phyloP scores from a whole-genome alignment of 2,113 vertebrate genomes.

The Vimba vimba region DNA sequence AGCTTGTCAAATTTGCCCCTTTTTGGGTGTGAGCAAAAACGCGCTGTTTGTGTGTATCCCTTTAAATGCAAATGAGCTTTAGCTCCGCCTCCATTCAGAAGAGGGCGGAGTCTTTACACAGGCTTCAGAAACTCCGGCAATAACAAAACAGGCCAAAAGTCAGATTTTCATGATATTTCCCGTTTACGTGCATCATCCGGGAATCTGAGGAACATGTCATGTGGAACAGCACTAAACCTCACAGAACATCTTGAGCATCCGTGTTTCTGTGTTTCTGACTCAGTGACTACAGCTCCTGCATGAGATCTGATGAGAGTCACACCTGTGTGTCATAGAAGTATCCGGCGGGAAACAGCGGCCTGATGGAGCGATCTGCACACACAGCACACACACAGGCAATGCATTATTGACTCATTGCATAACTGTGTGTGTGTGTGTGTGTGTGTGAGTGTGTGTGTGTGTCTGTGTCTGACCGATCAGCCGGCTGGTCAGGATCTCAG shows the following conservation, averaged over 20 bases:
- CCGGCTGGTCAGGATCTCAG: slow-evolving; percentile 95
- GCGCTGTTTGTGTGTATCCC: too few species aligned
- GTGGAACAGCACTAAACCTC: not conserved
- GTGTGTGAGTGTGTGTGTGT: not conserved
- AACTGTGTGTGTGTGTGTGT: not conserved
- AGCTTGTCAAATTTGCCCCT: too few species aligned
- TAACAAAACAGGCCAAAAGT: too few species aligned
- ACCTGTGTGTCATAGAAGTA: slow-evolving; percentile 99
- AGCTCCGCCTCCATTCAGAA: too few species aligned
- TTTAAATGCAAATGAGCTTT: too few species aligned
- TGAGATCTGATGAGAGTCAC: not conserved
- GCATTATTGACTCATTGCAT: not conserved
- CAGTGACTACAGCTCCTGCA: not conserved
- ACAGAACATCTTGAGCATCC: not conserved
- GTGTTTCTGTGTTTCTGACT: not conserved
- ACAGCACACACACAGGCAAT: slow-evolving; percentile 10
- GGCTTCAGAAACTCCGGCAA: too few species aligned
- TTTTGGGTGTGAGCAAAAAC: too few species aligned
- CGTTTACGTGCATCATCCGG: too few species aligned
- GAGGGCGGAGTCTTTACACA: too few species aligned
- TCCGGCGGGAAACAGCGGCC: slow-evolving; percentile 92
- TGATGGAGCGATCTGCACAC: slow-evolving; percentile 87
- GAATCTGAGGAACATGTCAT: not conserved
- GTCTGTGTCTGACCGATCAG: slow-evolving; percentile 82
- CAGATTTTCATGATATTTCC: too few species aligned